Base-by-base conservation (phyloP, 1,140 invertebrate species). In the Drosophila nasuta region DNA sequence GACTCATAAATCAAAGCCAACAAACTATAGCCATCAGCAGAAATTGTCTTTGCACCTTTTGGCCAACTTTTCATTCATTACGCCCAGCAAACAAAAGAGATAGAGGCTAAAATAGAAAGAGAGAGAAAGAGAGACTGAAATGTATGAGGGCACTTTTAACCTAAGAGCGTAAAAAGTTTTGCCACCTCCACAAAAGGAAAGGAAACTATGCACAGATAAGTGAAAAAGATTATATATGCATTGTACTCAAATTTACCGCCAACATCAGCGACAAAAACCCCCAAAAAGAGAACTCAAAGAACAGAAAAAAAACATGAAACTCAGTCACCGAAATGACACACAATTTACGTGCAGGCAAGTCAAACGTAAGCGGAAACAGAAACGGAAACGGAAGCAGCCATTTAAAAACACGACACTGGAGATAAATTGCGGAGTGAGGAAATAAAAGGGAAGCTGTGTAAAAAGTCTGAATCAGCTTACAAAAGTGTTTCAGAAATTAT, bases 181-280 rank as follows among this genome's bases (percentile, higher is more conserved):
- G 45, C 64, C 64, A 65, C 49, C 48, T 62, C 56, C 54, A 54
- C 41, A 81, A 77, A 65, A 52, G 73, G 65, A 82, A 88, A 87
- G 73, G 65, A 82, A 88, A 87, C 83, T 87, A 87, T 82, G 83
- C 83, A 77, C 77, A 87, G 83, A 87, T 87, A 87, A 87, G 83
- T 87, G 83, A 87, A 87, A 87, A 83, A 87, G 83, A 87, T 87
- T 87, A 88, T 87, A 88, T 82, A 88, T 88, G 83, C 83, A 87
- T 87, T 87, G 83, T 87, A 80, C 72, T 79, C 79, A 88, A 87
- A 87, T 87, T 82, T 87, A 88, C 82, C 76, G 82, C 79, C 80
- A 71, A 82, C 82, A 82, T 87, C 70, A 86, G 63, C 65, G 69
- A 63, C 25, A 67, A 79, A 60, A 66, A 35, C 35, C 35, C 8